Evolutionary conservation across 2,113 vertebrate species (phyloP), one percentile per base, ranked within the genome.

Genomic region (Glaucidium brasilianum): DNA sequence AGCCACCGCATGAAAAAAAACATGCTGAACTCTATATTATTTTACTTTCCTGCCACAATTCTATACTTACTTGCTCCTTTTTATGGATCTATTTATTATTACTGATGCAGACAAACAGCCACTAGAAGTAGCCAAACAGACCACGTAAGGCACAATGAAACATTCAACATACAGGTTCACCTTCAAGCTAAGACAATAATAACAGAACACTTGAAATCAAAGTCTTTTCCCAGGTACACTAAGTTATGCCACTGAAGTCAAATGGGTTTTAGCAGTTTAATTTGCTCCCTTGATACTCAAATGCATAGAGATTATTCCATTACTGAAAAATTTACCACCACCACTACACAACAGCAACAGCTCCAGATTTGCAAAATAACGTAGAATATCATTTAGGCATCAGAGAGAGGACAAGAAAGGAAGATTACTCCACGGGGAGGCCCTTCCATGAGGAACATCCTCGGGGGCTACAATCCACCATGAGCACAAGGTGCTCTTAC

Each of bases 401-500:
- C 30, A 81, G 21, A 88, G 25, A 58, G 55, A 47, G 56, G 17
- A 62, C 10, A 45, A 60, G 41, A 43, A 88, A 85, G 37, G 30
- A 94, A 80, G 53, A 79, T 15, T 60, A 49, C 41, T 66, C 39
- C 68, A 58, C 0, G 0, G 17, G 34, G 37, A 83, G 8, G 50
- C 20, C 49, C 6, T 49, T 79, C 32, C 56, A 34, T 22, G 9
- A 69, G 49, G 30, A 91, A 64, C 41, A 64, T 43, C 37, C 77
- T 82, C 37, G 41, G 49, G 21, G 15, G 17, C 47, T 37, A 66
- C 50, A 69, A 25, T 5, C 12, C 75, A 60, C 50, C 6, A 4
- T 30, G 30, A 94, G 76, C 73, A 86, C 41, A 25, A 63, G 34
- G 41, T 3, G 3, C 45, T 91, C 98, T 98, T 98, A 99, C 99